Evolutionary conservation across 2,113 vertebrate species (phyloP), one percentile per base, ranked within the genome.

Genomic region (Elephantulus edwardii): DNA sequence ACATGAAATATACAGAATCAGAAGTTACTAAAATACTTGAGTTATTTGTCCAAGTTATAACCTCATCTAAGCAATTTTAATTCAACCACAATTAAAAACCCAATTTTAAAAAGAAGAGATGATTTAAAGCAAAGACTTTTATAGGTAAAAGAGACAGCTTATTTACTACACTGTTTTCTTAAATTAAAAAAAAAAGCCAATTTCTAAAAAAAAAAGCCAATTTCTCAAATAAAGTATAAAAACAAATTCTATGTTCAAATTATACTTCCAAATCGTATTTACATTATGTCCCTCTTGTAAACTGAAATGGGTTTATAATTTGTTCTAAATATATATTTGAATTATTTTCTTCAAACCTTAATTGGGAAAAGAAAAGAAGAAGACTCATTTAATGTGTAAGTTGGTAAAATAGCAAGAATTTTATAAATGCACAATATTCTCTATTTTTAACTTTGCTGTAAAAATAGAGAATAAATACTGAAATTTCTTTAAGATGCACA

Each of bases 341-440:
- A 46, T 89, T 46, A 62, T 85, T 82, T 62, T 93, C 30, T 74
- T 91, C 26, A 74, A 86, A 90, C 82, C 30, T 84, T 89, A 42
- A 62, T 56, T 89, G 24, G 26, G 83, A 33, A 52, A 91, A 76
- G 66, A 66, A 92, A 81, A 50, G 66, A 50, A n/a, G 33, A 83
- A 71, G 72, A 76, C 78, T 64, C 56, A 88, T 42, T 87, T 35
- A 79, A 79, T 74, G 54, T 52, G 22, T 81, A 72, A 92, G 26
- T 58, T 79, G 68, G 74, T 79, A 76, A 85, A 40, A 1, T 56
- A 54, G 64, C 30, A 48, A 28, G 40, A 93, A 82, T 62, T 28
- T 85, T 92, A n/a, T 60, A 58, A 70, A 42, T 30, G 50, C 42
- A 92, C 26, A 75, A 89, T 94, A 85, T 62, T 62, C 30, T 88